These are phyloP conservation scores for Telmatherina bonti DNA, from an alignment of 2,797 vertebrate genomes.

Conservation along the genomic window DNA sequence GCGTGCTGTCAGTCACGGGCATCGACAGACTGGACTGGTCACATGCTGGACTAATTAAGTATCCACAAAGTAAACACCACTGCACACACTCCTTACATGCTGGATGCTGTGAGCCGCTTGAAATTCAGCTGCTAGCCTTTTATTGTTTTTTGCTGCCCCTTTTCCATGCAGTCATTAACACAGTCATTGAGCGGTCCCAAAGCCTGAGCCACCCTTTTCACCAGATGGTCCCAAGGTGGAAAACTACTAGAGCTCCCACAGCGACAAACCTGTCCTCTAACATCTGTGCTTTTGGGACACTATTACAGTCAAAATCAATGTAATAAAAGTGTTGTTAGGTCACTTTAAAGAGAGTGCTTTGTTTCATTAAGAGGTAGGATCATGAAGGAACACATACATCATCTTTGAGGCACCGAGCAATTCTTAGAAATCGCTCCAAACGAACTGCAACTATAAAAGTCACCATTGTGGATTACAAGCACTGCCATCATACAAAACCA, in stretches of 20 bases:
- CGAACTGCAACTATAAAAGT: slow-evolving; percentile 61
- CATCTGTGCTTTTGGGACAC: slow-evolving; percentile 31
- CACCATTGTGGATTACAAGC: slow-evolving; percentile 57
- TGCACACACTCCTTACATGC: slow-evolving; percentile 42
- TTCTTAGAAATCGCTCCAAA: slow-evolving; percentile 53
- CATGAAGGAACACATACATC: slow-evolving; percentile 49
- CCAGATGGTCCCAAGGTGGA: slow-evolving; percentile 65
- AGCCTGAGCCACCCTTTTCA: slow-evolving; percentile 48
- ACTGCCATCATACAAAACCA: slow-evolving; percentile 41
- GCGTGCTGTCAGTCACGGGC: slow-evolving; percentile 62
- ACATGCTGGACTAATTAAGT: slow-evolving; percentile 77
- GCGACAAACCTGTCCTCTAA: slow-evolving; percentile 37
- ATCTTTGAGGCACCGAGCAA: slow-evolving; percentile 39
- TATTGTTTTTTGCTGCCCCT: slow-evolving; percentile 70
- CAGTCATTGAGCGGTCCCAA: slow-evolving; percentile 63
- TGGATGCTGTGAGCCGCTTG: slow-evolving; percentile 51
- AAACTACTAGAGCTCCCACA: slow-evolving; percentile 44
- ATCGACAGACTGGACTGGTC: slow-evolving; percentile 36
- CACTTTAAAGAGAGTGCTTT: slow-evolving; percentile 13
- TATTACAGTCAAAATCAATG: slow-evolving; percentile 40
- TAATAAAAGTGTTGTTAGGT: slow-evolving; percentile 28
- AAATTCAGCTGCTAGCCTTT: slow-evolving; percentile 64
- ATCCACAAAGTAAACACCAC: slow-evolving; percentile 56
- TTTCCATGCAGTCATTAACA: slow-evolving; percentile 77
- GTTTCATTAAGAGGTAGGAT: slow-evolving; percentile 19